Evolutionary conservation across 2,888 invertebrate genomes (phyloP), one percentile per base, ranked within the genome.

Genomic region (Andrena haemorrhoa): DNA sequence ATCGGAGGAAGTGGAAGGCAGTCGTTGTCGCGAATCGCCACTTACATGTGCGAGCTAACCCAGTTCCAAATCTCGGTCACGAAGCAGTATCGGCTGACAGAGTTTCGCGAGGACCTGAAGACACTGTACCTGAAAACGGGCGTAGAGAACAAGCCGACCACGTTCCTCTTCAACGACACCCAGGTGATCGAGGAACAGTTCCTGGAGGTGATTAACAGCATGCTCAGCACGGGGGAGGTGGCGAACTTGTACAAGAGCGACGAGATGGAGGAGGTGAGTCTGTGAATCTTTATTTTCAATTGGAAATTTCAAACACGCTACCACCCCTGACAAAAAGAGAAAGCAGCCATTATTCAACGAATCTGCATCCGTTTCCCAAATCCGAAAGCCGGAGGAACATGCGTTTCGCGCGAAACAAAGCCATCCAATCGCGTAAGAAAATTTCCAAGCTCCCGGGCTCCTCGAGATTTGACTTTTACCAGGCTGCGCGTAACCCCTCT

Each of bases 1-100:
- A 97, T 98, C 78, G 97, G 97, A 87, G 98, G 98, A 1, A 97
- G 97, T 79, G 98, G 98, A 0, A 95, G 98, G 10, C 97, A 97
- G 92, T 97, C 97, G 49, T 94, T 98, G 84, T 96, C 97, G 0
- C 95, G 97, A 31, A 93, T 98, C 5, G 96, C 97, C 0, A 95
- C 97, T 0, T 97, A 96, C 94, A 97, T 98, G 87, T 97, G 97
- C 93, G 97, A 97, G 91, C 96, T 96, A 91, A 95, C 95, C 74
- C 96, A 96, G 0, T 98, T 96, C 94, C 96, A 97, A 94, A 96
- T 98, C 66, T 96, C 97, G 85, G 96, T 98, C 61, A 96, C 97
- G 23, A 97, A 97, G 93, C 96, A 96, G 41, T 98, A 98, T 91
- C 96, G 96, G 76, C 94, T 96, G 2, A 94, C 94, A 41, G 98